Evolutionary conservation across 2,113 vertebrate genomes (phyloP), one percentile per base, ranked within the genome.

Genomic region (Dinomys branickii): DNA sequence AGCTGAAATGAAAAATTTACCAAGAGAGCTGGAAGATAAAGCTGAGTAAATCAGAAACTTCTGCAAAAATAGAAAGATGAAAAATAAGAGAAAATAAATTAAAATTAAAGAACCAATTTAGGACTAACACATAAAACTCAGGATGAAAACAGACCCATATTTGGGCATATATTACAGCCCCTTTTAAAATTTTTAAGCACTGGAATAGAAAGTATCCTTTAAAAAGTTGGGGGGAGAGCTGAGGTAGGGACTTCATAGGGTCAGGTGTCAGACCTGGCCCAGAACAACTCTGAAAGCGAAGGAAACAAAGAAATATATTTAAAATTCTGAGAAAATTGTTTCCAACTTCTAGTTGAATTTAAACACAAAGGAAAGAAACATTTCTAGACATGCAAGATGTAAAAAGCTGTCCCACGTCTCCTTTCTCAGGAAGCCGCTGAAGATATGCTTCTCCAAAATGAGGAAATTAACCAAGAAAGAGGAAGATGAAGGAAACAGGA

Each of bases 401-500:
- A 85, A 63, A 92, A 95, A 94, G 35, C 61, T 47, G 30, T 88
- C 41, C n/a, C 24, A 19, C 28, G 52, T 20, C 80, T 81, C 38
- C 50, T 71, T 94, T 95, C 81, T 95, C 90, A 95, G 83, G 87
- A 95, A 96, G 59, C 77, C 85, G 59, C 65, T 78, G 47, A 96
- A 78, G 50, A 96, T 63, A 38, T 85, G n/a, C 50, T 95, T 73
- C 82, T 61, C 75, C 41, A 80, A 97, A 97, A 97, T 92, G 61
- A 97, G 89, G 82, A 92, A 97, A 92, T 52, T 97, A 95, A 78
- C 47, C 67, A 41, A 88, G 58, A 97, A 86, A 95, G 56, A 92
- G 82, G 82, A 97, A 97, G 73, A 86, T 35, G n/a, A 5, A 87
- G 81, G 65, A 95, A 95, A 90, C 28, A 88, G 54, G 75, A 94